Base-by-base conservation (phyloP, 2,888 invertebrate genomes). In the Parnassius smintheus region DNA sequence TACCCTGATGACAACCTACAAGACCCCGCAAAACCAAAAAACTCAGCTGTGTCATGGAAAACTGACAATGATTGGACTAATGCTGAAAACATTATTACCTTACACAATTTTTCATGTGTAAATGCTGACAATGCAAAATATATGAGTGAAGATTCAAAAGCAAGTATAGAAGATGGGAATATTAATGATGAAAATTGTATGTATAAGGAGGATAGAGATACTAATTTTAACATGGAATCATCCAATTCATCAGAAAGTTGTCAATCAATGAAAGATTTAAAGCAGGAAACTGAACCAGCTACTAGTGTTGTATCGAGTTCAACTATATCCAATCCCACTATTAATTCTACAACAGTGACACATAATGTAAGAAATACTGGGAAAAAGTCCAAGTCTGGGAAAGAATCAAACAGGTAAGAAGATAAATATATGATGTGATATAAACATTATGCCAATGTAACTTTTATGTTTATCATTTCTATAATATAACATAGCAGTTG, bases 161-260 rank as follows among this genome's bases (percentile, higher is more conserved):
- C 88, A 0, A 89, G 90, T 65, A 82, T 91, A 75, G 91, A 91
- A 49, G 91, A 91, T 76, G 83, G 82, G n/a, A 86, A 83, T 70
- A 79, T 86, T 65, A 91, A 88, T 76, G 91, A 91, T 67, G 91
- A 91, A 64, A 89, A 88, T 70, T 89, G 88, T 68, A 85, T 89
- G 81, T 88, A 85, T 66, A 91, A 90, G 73, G 88, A 91, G 62
- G 91, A 90, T 59, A 85, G 91, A 65, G 91, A 91, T 77, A 81
- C 89, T 35, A 91, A 90, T 71, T 91, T 80, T 71, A 91, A 91
- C 71, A 91, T 91, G 88, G 91, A 91, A 69, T 90, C 89, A 9
- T 91, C 91, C 48, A 91, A 91, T 65, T 91, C 91, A 1, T 91
- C 91, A 1, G 91, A 91, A 68, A 91, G 91, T 66, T 88, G 88